Percentiles rank a stretch among this genome's conserved stretches.
phyloP scores from a whole-genome alignment of 2,113 vertebrate genomes.

The Eudyptes chrysolophus region DNA sequence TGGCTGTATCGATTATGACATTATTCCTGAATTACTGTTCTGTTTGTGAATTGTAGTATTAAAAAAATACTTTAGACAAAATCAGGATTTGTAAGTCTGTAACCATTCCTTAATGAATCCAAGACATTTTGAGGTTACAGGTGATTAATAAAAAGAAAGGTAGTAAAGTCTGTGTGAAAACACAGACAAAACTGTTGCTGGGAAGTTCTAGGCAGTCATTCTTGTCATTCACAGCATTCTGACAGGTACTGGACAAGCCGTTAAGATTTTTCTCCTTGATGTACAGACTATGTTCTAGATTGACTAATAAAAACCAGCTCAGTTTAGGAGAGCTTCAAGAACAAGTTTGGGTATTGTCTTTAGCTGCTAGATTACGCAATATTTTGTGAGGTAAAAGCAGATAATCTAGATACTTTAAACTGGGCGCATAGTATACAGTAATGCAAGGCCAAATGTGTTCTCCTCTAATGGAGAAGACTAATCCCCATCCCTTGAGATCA shows the following conservation, averaged over 20 bases:
- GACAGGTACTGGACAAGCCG: not conserved
- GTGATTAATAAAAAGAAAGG: not conserved
- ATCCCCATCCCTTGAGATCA: not conserved
- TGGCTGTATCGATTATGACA: not conserved
- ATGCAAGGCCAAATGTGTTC: not conserved
- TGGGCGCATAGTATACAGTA: accelerated
- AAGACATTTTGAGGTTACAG: not conserved
- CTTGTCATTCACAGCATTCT: not conserved
- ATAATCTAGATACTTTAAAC: not conserved
- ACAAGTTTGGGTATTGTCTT: not conserved
- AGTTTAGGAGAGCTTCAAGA: not conserved
- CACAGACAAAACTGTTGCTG: not conserved
- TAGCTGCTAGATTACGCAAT: not conserved
- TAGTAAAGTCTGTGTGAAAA: not conserved
- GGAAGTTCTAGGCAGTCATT: not conserved
- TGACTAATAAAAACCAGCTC: not conserved
- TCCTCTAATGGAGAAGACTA: not conserved
- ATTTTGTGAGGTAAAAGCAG: not conserved
- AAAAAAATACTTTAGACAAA: not conserved
- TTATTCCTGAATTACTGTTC: not conserved
- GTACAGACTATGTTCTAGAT: not conserved
- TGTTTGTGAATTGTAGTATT: not conserved
- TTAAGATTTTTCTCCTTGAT: not conserved
- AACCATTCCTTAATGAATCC: not conserved
- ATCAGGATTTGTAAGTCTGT: not conserved